Evolutionary conservation across 2,797 vertebrate genomes (phyloP), one percentile per base, ranked within the genome.

Genomic region (Crypturellus tataupa): DNA sequence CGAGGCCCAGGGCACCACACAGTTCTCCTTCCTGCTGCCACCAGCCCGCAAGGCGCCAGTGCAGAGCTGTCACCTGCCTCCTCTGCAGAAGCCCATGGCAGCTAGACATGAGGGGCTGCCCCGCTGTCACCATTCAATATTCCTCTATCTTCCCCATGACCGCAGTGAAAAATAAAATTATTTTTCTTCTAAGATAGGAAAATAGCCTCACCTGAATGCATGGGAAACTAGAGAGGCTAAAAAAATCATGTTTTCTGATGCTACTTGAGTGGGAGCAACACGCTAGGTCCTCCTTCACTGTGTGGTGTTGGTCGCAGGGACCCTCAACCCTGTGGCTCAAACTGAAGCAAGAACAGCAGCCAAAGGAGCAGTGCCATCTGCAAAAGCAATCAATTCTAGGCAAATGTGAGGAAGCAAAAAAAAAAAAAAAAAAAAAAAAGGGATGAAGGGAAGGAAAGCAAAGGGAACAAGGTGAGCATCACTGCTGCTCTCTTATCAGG

Each of bases 41-140:
- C 19, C 81, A 97, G 68, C 59, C 59, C 15, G 4, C 56, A 40
- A 19, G 37, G 65, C 70, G 70, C 72, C 19, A 51, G 15, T 75
- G 68, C 33, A 59, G 39, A 83, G 49, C 78, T 87, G 89, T 90
- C 93, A 93, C 86, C 60, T 78, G 49, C 73, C 76, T 93, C 21
- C 4, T 9, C 90, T 87, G 79, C 72, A 85, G 68, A 69, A 90
- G 71, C 1, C 47, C 33, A n/a, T 39, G 90, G 56, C 4, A 78
- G 37, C 63, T 65, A 88, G 55, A 73, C 19, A 4, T 0, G 0
- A 63, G 56, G 13, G 14, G 87, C 72, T 71, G 31, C 69, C 8
- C 31, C 51, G 55, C 72, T 89, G 69, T 39, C 62, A 82, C 31
- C 55, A 27, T 19, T 62, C n/a, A 90, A 62, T 44, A 89, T 56